Conservation (phyloP, 2,888 invertebrate species). For the Galerucella pusilla region DNA sequence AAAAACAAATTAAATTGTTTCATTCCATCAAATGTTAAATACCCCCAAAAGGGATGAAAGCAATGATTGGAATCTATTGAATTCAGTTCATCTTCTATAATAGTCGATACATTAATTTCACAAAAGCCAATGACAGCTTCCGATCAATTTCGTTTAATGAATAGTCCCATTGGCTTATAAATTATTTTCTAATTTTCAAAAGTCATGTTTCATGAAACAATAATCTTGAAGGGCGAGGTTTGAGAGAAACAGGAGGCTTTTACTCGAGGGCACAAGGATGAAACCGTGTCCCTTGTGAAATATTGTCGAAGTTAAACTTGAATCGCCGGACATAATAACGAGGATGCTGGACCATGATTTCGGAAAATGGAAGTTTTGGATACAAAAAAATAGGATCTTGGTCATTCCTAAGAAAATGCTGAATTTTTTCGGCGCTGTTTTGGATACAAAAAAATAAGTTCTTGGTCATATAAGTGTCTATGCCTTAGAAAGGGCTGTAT, state of each 20-base stretch:
- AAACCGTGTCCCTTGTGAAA: conserved; percentile 50
- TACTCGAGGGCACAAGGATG: conserved; percentile 1
- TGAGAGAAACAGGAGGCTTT: not conserved
- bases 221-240: conserved; percentile 35
- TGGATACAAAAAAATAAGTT: no score
- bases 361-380: not conserved
- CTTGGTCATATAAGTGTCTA: no score
- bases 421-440: no score
- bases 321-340: conserved; percentile 58
- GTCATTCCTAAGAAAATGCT: no score
- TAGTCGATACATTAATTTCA: not conserved
- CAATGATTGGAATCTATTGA: no score
- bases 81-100: not conserved
- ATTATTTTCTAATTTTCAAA: conserved; percentile 42
- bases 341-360: conserved; percentile 35
- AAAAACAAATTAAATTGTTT: no score
- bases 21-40: no score
- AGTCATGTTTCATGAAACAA: conserved; percentile 42
- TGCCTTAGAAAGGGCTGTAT: no score
- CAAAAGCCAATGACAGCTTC: conserved; percentile 20
- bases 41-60: no score
- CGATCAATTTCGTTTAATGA: conserved; percentile 23
- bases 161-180: conserved; percentile 34
- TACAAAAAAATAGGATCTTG: no score
- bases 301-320: conserved; percentile 58